Conservation (phyloP, 1,140 invertebrate species). For the Drosophila busckii region DNA sequence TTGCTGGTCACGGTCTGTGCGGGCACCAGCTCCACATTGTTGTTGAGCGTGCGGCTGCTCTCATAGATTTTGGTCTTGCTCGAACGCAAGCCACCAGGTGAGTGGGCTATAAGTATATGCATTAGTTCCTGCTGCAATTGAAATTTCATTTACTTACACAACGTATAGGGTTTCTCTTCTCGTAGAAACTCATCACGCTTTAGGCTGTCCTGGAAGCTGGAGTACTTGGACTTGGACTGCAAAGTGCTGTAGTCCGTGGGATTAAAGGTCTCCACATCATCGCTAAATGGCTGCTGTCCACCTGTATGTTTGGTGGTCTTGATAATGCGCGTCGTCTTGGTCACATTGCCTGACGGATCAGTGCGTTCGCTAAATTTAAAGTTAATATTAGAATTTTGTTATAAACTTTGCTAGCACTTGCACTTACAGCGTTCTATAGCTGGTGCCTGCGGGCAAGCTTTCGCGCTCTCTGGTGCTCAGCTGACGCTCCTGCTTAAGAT, state of each 20-base stretch:
- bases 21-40: constrained; percentile 63
- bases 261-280: constrained; percentile 63
- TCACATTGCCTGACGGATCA: constrained; percentile 64
- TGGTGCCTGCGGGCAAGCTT: constrained; percentile 43
- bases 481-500: constrained; percentile 80
- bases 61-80: constrained; percentile 68
- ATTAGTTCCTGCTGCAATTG: neutral
- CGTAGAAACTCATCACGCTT: constrained; percentile 57
- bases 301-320: constrained; percentile 64
- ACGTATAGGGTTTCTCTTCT: constrained; percentile 55
- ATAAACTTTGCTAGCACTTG: too few relatives aligned
- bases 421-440: constrained; percentile 67
- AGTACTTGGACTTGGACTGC: constrained; percentile 63
- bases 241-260: constrained; percentile 67
- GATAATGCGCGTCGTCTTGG: constrained; percentile 71
- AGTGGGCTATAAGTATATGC: constrained; percentile 26
- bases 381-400: neutral
- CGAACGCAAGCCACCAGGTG: constrained; percentile 42
- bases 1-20: constrained; percentile 43
- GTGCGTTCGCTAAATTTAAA: constrained; percentile 49
- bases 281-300: constrained; percentile 48
- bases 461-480: constrained; percentile 69
- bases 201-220: constrained; percentile 50
- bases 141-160: constrained; percentile 25
- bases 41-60: constrained; percentile 66